Conservation (phyloP, 2,797 vertebrate genomes). For the Echeneis naucrates region DNA sequence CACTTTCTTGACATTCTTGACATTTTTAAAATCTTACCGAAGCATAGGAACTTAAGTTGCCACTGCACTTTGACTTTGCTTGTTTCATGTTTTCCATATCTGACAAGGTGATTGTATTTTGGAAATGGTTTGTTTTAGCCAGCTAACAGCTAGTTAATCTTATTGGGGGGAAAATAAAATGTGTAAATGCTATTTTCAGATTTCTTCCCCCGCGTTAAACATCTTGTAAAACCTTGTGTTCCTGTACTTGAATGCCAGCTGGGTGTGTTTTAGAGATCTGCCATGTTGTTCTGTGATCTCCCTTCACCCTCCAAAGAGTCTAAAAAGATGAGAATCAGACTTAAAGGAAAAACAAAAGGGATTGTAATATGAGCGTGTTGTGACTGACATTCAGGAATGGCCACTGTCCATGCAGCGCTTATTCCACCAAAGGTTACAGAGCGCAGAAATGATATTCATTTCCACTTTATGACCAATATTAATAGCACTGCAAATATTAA, state of each 20-base stretch:
- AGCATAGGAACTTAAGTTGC: slow-evolving; percentile 40
- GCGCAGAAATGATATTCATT: slow-evolving; percentile 74
- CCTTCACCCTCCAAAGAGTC: slow-evolving; percentile 56
- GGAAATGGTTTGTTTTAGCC: slow-evolving; percentile 46
- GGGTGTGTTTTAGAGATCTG: slow-evolving; percentile 46
- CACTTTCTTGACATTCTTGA: slow-evolving; percentile 65
- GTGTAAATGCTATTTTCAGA: slow-evolving; percentile 20
- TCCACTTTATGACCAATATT: slow-evolving; percentile 68
- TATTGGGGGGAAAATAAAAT: slow-evolving; percentile 9
- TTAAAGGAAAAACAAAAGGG: slow-evolving; percentile 23
- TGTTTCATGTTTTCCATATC: slow-evolving; percentile 59
- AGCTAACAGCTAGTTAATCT: slow-evolving; percentile 40
- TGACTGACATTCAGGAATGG: slow-evolving; percentile 62
- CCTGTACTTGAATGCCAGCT: slow-evolving; percentile 32
- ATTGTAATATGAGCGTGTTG: slow-evolving; percentile 57
- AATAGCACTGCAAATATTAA: slow-evolving; percentile 59
- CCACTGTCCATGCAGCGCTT: slow-evolving; percentile 44
- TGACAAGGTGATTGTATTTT: slow-evolving; percentile 78
- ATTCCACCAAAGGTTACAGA: slow-evolving; percentile 49
- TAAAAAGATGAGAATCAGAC: slow-evolving; percentile 34
- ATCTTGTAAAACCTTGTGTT: slow-evolving; percentile 46
- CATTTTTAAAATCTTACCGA: slow-evolving; percentile 65
- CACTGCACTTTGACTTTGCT: slow-evolving; percentile 62
- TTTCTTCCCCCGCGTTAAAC: slow-evolving; percentile 54
- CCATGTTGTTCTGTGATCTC: slow-evolving; percentile 39